These are phyloP conservation scores for human DNA, from an alignment of 2,113 vertebrate genomes.

Conservation along the genomic window DNA sequence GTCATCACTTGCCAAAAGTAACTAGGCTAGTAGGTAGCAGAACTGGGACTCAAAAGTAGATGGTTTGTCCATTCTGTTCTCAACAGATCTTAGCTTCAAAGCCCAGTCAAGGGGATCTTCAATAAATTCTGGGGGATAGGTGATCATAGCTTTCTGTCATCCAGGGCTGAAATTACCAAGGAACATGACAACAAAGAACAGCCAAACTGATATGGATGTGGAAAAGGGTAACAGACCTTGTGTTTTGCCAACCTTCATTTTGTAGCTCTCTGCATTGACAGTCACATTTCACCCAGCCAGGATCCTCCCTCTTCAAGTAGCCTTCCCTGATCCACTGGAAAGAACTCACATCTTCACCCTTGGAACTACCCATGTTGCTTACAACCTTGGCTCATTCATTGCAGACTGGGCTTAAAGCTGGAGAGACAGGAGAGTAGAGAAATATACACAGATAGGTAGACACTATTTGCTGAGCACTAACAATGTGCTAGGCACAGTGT, in stretches of 20 bases:
- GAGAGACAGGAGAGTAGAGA: too few species aligned
- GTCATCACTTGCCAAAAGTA: background rate
- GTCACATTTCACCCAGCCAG: background rate
- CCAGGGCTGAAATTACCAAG: background rate
- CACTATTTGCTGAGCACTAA: too few species aligned
- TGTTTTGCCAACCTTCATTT: fast-evolving
- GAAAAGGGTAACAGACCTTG: too few species aligned
- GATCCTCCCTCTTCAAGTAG: background rate
- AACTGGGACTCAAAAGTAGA: background rate
- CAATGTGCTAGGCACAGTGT: background rate
- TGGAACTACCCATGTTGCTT: background rate
- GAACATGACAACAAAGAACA: background rate
- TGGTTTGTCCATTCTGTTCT: background rate
- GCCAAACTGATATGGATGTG: too few species aligned
- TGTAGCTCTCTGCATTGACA: background rate
- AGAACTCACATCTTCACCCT: background rate
- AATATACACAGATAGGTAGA: background rate
- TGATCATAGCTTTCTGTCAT: background rate
- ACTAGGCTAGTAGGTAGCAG: background rate
- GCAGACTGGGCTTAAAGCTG: background rate
- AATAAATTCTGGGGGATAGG: background rate
- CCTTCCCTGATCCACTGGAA: background rate
- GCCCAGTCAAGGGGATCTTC: background rate
- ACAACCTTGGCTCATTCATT: background rate
- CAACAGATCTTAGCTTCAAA: background rate